A percentile compares a stretch with the other conserved stretches of the same genome.
Evolutionary conservation across 2,113 vertebrate genomes (phyloP).

Genomic region (Crotophaga sulcirostris): DNA sequence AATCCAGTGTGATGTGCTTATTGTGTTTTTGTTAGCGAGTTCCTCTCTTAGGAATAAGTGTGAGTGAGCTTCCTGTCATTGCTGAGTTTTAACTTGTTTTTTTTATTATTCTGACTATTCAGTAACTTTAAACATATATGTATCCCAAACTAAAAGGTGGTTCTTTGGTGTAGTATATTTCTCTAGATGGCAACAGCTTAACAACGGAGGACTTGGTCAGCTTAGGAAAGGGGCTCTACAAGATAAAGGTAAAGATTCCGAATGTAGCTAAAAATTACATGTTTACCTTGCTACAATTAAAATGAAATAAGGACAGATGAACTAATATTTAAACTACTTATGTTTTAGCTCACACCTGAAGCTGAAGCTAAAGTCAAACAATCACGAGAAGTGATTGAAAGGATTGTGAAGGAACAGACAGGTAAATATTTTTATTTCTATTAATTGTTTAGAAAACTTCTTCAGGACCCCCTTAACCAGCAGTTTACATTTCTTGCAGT

Average conservation of each 20-base stretch:
- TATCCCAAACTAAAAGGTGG: not conserved
- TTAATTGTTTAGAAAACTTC: not conserved
- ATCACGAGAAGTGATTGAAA: constrained; percentile 92
- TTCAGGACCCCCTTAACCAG: not conserved
- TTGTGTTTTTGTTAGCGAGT: not conserved
- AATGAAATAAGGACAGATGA: not conserved
- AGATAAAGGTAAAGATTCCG: constrained; percentile 88
- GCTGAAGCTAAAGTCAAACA: constrained; percentile 87
- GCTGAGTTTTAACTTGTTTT: not conserved
- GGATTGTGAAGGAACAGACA: constrained; percentile 90
- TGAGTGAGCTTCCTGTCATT: not conserved
- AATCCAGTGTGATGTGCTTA: not conserved
- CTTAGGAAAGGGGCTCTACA: constrained; percentile 90
- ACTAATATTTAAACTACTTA: not conserved
- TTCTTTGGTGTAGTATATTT: constrained; percentile 80
- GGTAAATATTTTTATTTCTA: constrained; percentile 70
- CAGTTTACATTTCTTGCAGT: constrained; percentile 75
- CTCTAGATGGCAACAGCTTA: constrained; percentile 89
- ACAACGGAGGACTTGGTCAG: constrained; percentile 88
- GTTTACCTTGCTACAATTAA: not conserved
- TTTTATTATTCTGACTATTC: not conserved
- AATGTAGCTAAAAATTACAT: not conserved
- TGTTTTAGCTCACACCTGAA: constrained; percentile 82
- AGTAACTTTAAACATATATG: not conserved
- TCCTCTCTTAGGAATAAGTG: not conserved